These are phyloP conservation scores for Chlorospingus flavigularis DNA, from an alignment of 2,797 vertebrate species.

Conservation along the genomic window DNA sequence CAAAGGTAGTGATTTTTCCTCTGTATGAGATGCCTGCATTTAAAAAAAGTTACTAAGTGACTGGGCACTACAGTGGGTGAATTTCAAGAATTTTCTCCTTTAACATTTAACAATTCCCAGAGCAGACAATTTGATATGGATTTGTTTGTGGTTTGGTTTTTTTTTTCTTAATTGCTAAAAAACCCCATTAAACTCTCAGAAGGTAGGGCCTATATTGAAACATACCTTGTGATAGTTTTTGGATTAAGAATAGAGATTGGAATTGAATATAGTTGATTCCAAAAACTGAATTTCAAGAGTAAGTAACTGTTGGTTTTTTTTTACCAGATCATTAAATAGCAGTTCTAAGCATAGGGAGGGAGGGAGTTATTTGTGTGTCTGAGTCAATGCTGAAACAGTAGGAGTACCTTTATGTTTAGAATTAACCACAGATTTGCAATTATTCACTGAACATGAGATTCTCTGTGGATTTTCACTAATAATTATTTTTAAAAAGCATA, in stretches of 20 bases:
- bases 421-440: neutral
- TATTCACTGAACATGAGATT: neutral
- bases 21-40: neutral
- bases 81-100: neutral
- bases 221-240: neutral
- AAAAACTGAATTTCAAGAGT: neutral
- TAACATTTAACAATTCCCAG: neutral
- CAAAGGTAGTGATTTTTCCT: neutral
- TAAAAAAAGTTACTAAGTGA: neutral
- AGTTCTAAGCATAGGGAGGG: neutral
- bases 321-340: neutral
- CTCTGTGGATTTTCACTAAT: neutral
- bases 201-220: neutral
- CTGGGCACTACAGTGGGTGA: neutral
- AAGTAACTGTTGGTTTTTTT: neutral
- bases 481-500: neutral
- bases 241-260: neutral
- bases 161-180: neutral
- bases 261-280: fast-evolving
- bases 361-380: neutral
- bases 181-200: fast-evolving
- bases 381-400: neutral
- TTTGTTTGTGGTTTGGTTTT: neutral
- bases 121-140: neutral
- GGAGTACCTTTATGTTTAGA: neutral